A percentile compares a stretch with the other conserved stretches of the same genome.
These are phyloP conservation scores for Lymantria monacha DNA, from an alignment of 2,888 invertebrate genomes.

Conservation along the genomic window DNA sequence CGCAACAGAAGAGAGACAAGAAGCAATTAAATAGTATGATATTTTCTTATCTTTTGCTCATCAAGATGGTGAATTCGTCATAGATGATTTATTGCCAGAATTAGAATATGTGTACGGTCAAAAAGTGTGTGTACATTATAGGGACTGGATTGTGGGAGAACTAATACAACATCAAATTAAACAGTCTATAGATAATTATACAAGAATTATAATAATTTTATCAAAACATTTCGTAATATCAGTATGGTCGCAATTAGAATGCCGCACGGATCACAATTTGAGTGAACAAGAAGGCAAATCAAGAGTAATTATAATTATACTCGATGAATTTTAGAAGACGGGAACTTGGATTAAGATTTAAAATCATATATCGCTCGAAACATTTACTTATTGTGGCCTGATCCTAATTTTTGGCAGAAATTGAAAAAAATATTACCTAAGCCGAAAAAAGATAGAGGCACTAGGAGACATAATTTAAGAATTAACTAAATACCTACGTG, in stretches of 20 bases:
- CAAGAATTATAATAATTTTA: not conserved
- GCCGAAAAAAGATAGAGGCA: not conserved
- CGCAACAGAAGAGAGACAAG: too few relatives aligned
- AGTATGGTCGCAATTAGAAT: not conserved
- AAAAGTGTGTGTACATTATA: conserved; percentile 1
- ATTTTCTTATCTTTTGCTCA: not conserved
- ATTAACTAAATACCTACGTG: too few relatives aligned
- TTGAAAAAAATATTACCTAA: not conserved
- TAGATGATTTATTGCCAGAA: not conserved
- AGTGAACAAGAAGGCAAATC: not conserved
- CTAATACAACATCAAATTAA: not conserved
- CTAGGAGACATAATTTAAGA: too few relatives aligned
- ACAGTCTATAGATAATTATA: not conserved
- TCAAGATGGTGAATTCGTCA: not conserved
- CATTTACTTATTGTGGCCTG: not conserved
- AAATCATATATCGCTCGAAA: not conserved
- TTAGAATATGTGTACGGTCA: not conserved
- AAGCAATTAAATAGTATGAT: not conserved
- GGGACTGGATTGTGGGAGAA: conserved; percentile 1
- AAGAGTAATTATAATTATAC: not conserved
- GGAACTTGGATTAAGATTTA: not conserved
- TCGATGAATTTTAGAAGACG: not conserved
- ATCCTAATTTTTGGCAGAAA: not conserved
- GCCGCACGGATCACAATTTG: not conserved
- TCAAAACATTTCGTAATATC: not conserved